phyloP scores from a whole-genome alignment of 2,113 vertebrate genomes.

The Desmodus rotundus region DNA sequence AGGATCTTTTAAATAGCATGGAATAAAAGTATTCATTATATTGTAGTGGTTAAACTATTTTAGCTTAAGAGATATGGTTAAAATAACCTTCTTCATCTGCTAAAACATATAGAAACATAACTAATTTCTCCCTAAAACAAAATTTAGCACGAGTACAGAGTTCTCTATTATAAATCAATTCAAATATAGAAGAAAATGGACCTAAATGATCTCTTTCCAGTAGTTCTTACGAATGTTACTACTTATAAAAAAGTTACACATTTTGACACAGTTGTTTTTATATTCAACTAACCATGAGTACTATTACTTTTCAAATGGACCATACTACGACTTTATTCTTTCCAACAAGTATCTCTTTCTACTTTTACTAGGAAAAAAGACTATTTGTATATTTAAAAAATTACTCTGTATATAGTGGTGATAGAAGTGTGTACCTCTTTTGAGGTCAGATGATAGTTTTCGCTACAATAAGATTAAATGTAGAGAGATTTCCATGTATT shows the following conservation, averaged over 20 bases:
- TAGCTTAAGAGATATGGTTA: slow-evolving; percentile 29
- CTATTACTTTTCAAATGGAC: background rate
- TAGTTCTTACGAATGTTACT: background rate
- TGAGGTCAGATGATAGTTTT: background rate
- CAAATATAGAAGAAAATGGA: background rate
- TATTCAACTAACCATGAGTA: background rate
- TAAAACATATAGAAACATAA: slow-evolving; percentile 12
- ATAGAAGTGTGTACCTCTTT: background rate
- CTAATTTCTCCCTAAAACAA: slow-evolving; percentile 12
- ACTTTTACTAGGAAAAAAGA: background rate
- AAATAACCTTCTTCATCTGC: slow-evolving; percentile 21
- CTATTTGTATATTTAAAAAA: background rate
- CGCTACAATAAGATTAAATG: background rate
- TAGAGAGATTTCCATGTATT: background rate
- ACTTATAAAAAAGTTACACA: background rate
- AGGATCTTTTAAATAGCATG: slow-evolving; percentile 2
- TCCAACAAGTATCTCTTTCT: background rate
- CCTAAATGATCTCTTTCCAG: background rate
- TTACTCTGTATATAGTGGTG: background rate
- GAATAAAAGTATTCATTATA: slow-evolving; percentile 26
- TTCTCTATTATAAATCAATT: background rate
- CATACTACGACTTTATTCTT: background rate
- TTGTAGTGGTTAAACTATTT: slow-evolving; percentile 16
- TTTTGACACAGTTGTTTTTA: background rate
- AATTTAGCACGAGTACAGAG: background rate